Evolutionary conservation across 1,140 invertebrate genomes (phyloP).

Genomic region (Drosophila bocqueti): DNA sequence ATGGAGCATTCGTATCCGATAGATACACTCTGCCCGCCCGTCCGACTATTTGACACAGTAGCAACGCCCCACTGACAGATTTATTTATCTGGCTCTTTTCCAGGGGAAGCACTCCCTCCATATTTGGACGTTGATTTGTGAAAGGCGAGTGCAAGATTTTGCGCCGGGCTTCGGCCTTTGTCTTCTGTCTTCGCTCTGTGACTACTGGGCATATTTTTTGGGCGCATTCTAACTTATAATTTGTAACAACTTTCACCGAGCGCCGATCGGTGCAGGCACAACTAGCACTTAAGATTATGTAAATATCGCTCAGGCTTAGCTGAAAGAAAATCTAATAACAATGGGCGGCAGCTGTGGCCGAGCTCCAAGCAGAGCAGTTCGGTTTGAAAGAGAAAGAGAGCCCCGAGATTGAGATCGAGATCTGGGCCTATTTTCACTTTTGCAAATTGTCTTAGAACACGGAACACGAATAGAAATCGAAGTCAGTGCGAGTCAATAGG

Average conservation of each 20-base stretch:
- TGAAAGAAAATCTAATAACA: constrained; percentile 41
- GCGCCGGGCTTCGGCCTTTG: constrained; percentile 23
- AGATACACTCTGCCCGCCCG: constrained; percentile 57
- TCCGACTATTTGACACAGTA: constrained; percentile 67
- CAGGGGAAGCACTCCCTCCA: constrained; percentile 44
- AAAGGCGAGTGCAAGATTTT: constrained; percentile 64
- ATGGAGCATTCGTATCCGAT: constrained; percentile 56
- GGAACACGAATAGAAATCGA: constrained; percentile 70
- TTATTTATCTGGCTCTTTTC: constrained; percentile 44
- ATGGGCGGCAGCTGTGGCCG: constrained; percentile 7
- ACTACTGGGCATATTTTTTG: constrained; percentile 72
- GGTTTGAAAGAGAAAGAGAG: constrained; percentile 35
- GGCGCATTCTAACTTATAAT: constrained; percentile 70
- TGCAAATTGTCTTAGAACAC: constrained; percentile 68
- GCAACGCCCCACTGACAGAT: constrained; percentile 81
- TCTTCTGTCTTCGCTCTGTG: constrained; percentile 8
- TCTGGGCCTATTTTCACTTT: constrained; percentile 71
- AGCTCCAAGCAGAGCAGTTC: constrained; percentile 2
- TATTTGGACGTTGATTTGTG: constrained; percentile 68
- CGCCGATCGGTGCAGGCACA: constrained; percentile 29
- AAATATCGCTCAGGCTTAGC: constrained; percentile 51
- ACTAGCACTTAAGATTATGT: constrained; percentile 65
- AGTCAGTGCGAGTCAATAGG: constrained; percentile 51
- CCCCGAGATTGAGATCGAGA: constrained; percentile 37
- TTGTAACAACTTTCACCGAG: constrained; percentile 75